Evolutionary conservation across 2,797 vertebrate genomes (phyloP).

Genomic region (Borostomias antarcticus): DNA sequence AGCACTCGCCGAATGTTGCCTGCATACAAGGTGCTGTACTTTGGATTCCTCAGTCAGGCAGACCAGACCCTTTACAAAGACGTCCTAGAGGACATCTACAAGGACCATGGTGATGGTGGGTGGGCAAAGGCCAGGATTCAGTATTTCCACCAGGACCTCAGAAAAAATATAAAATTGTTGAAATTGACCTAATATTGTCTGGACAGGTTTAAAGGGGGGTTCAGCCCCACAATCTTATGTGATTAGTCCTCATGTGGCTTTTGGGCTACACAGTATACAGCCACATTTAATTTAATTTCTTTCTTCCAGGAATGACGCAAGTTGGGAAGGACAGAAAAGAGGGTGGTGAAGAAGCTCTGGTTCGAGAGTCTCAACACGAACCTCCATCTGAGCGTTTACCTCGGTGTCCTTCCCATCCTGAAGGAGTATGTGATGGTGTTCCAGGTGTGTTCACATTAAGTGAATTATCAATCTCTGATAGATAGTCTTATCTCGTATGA

Average conservation of each 20-base stretch:
- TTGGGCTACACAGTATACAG: neutral
- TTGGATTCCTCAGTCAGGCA: constrained; percentile 8
- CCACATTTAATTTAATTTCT: neutral
- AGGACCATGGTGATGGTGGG: neutral
- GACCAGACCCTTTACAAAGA: constrained; percentile 11
- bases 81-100: neutral
- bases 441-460: constrained; percentile 15
- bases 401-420: constrained; percentile 7
- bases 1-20: constrained; percentile 7
- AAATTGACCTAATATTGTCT: neutral
- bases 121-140: neutral
- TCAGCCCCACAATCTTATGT: no score
- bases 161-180: constrained; percentile 3
- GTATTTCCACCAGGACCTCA: constrained; percentile 14
- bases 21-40: constrained; percentile 16
- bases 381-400: constrained; percentile 7
- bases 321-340: constrained; percentile 4
- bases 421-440: constrained; percentile 17
- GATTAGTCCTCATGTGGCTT: neutral
- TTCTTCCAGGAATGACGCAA: constrained; percentile 8
- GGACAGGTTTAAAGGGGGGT: neutral
- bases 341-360: neutral
- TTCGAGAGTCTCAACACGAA: neutral
- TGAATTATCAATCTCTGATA: constrained; percentile 6
- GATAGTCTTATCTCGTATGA: neutral